Conservation (phyloP, 2,113 vertebrate genomes). For the Typhlomys cinereus region DNA sequence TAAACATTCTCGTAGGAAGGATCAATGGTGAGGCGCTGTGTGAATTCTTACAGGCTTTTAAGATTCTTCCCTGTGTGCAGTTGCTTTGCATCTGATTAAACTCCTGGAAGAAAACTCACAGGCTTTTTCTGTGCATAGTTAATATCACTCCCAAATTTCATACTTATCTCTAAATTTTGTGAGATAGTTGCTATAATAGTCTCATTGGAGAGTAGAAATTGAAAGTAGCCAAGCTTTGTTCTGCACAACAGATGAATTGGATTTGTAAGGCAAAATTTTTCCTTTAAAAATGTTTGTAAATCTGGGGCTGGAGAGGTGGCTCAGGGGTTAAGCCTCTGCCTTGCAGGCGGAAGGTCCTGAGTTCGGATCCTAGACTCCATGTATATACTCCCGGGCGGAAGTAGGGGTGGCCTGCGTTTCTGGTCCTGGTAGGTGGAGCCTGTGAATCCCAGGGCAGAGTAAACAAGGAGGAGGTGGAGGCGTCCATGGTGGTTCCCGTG, state of each 20-base stretch:
- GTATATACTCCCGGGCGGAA: too few species aligned
- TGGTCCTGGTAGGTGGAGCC: too few species aligned
- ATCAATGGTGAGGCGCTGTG: neutral
- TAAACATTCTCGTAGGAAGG: neutral
- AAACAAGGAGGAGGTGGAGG: too few species aligned
- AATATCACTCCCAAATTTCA: neutral
- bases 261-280: conserved; percentile 7
- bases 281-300: too few species aligned
- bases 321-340: too few species aligned
- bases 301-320: too few species aligned
- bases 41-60: neutral
- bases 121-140: neutral
- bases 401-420: too few species aligned
- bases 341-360: too few species aligned
- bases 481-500: too few species aligned
- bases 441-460: too few species aligned
- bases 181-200: neutral
- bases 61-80: neutral
- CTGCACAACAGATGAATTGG: neutral
- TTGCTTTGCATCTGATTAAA: neutral
- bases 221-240: neutral
- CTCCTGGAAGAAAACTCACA: neutral
- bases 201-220: neutral
- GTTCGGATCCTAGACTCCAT: too few species aligned
- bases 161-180: neutral